Evolutionary conservation across 2,888 invertebrate species (phyloP), one percentile per base, ranked within the genome.

Genomic region (Amitus sp.): DNA sequence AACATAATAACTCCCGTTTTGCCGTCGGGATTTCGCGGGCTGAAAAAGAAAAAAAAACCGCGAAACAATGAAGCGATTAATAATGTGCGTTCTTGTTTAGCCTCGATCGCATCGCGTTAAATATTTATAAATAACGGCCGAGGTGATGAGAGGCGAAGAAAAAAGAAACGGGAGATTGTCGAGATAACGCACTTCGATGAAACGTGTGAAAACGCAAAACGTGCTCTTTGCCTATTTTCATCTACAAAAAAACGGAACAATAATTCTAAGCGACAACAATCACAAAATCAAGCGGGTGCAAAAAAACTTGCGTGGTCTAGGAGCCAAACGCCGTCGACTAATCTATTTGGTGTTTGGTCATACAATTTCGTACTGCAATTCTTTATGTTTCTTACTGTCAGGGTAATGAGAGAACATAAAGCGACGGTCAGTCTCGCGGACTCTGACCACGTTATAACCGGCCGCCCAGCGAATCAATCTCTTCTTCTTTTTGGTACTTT

Each of bases 401-500:
- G 78, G 78, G 69, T 81, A 79, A 63, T 81, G 79, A 77, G 78
- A 76, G 79, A 82, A 82, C 73, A 77, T 77, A 82, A 81, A 80
- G 70, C 77, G 80, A 60, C 76, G 79, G 73, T 82, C 82, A 70
- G 78, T 79, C 68, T 82, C 79, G 71, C 82, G 82, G 62, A 81
- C 75, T 72, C 82, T 78, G 73, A 82, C 82, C 75, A 83, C 78
- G 74, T 80, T 79, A 73, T 82, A 82, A 77, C 82, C 81, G 73
- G 78, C 78, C 70, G 80, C 79, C 77, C 79, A 74, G 69, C 82
- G 82, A 66, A 68, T 70, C 73, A 77, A 73, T 75, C 80, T 75
- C 68, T 79, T 78, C 73, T 73, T 75, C 67, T 69, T 70, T 62
- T 65, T 69, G 74, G 59, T n/a, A 72, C 70, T 71, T 66, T 75